Base-by-base conservation (phyloP, 2,888 invertebrate species). In the Stenurella melanura region DNA sequence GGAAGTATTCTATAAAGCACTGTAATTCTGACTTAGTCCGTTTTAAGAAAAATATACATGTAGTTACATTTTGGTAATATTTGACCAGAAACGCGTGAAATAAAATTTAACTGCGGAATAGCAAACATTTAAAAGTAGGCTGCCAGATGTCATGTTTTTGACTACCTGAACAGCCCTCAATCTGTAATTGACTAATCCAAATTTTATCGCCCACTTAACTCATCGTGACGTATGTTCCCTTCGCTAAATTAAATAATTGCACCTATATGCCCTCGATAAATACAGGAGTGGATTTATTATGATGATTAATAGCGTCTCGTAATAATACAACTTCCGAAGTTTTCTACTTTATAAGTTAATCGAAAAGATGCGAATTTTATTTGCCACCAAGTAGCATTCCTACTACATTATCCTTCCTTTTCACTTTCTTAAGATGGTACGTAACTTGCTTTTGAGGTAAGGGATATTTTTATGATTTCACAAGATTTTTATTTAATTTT, bases 221-320 rank as follows among this genome's bases (percentile, higher is more conserved):
- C 15, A 12, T 42, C 42, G 42, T 42, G n/a, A 6, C 50, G 12
- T 50, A n/a, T 50, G n/a, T 50, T 15, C 50, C n/a, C 50, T n/a
- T 50, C 50, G n/a, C n/a, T n/a, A 50, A 50, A 50, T 50, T 50
- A 50, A 50, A 50, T 50, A 50, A n/a, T 50, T 50, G 50, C n/a
- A 50, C n/a, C 50, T 50, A 50, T n/a, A 50, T 50, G 50, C 50
- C 50, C 50, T 50, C 50, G n/a, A n/a, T 50, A n/a, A 50, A 11
- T 15, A 42, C 12, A 15, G 50, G 7, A 50, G 50, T 50, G 50
- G 50, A 50, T 50, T 12, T 50, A n/a, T 50, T 50, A n/a, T 50
- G 50, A n/a, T 50, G 50, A 50, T 6, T 50, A 50, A 50, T 50
- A n/a, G 50, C 50, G n/a, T 50, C 12, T 38, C 15, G n/a, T 50